Evolutionary conservation across 2,888 invertebrate species (phyloP).

Genomic region (Steromphala cineraria): DNA sequence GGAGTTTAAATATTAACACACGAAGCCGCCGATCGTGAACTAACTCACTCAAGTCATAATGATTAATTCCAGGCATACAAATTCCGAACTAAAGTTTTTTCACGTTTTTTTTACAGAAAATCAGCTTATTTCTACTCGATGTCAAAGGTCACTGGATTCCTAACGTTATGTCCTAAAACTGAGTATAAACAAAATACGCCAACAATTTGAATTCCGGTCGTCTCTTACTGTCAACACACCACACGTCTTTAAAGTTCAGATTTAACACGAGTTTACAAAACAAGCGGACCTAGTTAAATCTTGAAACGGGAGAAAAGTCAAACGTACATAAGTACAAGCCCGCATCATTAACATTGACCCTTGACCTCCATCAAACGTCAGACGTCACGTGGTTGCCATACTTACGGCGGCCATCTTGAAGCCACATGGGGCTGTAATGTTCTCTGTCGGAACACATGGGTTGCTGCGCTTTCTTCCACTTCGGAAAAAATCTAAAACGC

Average conservation of each 20-base stretch:
- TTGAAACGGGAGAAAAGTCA: neutral
- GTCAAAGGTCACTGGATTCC: too few relatives aligned
- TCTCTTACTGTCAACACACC: neutral
- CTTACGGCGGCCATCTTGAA: neutral
- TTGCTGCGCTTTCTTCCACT: neutral
- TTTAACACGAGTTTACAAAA: slow-evolving; percentile 5
- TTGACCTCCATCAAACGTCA: neutral
- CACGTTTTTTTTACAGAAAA: too few relatives aligned
- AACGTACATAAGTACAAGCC: neutral
- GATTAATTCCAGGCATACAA: too few relatives aligned
- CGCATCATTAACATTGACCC: neutral
- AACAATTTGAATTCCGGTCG: neutral
- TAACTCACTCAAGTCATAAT: too few relatives aligned
- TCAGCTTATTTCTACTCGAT: too few relatives aligned
- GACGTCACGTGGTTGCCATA: slow-evolving; percentile 2
- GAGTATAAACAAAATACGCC: neutral
- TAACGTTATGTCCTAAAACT: neutral
- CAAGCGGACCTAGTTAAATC: neutral
- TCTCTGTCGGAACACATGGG: neutral
- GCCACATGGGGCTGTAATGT: neutral
- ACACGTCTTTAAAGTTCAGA: neutral
- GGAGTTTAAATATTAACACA: too few relatives aligned
- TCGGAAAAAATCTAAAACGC: neutral
- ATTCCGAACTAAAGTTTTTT: too few relatives aligned
- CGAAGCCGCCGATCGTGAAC: too few relatives aligned